Evolutionary conservation across 2,888 invertebrate species (phyloP).

Genomic region (Agonum fuliginosum): DNA sequence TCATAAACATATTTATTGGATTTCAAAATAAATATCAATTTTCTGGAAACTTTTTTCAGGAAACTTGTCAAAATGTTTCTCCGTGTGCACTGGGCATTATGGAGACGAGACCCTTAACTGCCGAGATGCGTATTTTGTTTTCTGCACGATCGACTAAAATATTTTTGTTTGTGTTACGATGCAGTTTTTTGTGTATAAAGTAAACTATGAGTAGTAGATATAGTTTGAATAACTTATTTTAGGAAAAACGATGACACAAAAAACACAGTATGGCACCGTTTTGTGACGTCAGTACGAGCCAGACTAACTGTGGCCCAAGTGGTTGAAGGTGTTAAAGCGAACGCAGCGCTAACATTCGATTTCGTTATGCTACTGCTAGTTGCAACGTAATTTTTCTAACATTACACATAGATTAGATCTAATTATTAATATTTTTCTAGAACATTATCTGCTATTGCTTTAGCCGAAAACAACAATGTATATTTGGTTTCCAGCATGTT

Average conservation of each 20-base stretch:
- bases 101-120: too few relatives aligned
- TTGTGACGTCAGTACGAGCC: conserved; percentile 80
- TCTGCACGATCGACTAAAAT: too few relatives aligned
- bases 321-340: conserved; percentile 80
- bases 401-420: background rate
- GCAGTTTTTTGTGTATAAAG: too few relatives aligned
- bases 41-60: too few relatives aligned
- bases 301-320: conserved; percentile 83
- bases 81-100: too few relatives aligned
- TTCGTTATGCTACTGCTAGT: conserved; percentile 82
- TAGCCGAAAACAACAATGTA: conserved; percentile 84
- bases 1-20: too few relatives aligned
- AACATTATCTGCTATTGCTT: conserved; percentile 82
- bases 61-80: too few relatives aligned
- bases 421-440: conserved; percentile 70
- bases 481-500: conserved; percentile 87
- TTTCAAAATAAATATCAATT: too few relatives aligned
- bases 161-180: too few relatives aligned
- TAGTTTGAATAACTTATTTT: conserved; percentile 8
- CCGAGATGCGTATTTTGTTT: too few relatives aligned
- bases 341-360: conserved; percentile 85
- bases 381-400: conserved; percentile 78
- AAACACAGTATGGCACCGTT: conserved; percentile 76
- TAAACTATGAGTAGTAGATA: background rate
- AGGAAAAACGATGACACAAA: conserved; percentile 64